Percentiles rank a stretch among this genome's conserved stretches.
Conservation (phyloP, 2,888 invertebrate species). For the Agrochola circellaris region DNA sequence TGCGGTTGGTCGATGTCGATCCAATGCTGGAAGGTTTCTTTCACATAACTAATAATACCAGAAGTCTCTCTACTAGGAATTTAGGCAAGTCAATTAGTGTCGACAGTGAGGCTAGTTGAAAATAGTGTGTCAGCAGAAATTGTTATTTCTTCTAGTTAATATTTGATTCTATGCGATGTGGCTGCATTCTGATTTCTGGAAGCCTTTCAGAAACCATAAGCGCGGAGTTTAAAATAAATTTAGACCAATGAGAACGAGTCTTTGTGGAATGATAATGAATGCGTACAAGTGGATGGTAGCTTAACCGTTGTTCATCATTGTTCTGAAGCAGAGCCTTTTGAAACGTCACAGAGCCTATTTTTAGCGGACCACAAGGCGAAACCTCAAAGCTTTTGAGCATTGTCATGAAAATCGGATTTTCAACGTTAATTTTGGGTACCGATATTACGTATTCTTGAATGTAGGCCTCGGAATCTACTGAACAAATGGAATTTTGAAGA, state of each 20-base stretch:
- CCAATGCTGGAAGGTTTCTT: not conserved
- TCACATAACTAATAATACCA: not conserved
- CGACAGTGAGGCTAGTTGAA: not conserved
- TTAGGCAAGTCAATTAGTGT: slow-evolving; percentile 1
- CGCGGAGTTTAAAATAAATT: not conserved
- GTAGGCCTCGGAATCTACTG: slow-evolving; percentile 17
- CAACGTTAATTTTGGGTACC: slow-evolving; percentile 22
- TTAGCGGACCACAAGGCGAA: slow-evolving; percentile 22
- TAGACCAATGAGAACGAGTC: not conserved
- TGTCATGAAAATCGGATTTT: slow-evolving; percentile 34
- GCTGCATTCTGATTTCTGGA: not conserved
- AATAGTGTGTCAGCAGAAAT: not conserved
- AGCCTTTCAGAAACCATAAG: not conserved
- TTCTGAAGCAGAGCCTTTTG: slow-evolving; percentile 17
- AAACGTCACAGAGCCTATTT: slow-evolving; percentile 35
- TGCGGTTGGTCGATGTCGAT: not conserved
- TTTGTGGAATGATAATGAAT: slow-evolving; percentile 26
- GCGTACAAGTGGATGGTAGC: slow-evolving; percentile 14
- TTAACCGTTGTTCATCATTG: slow-evolving; percentile 18
- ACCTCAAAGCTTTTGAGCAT: slow-evolving; percentile 33
- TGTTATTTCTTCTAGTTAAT: not conserved
- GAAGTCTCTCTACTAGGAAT: slow-evolving; percentile 1
- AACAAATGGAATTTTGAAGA: slow-evolving; percentile 47
- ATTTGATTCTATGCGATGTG: not conserved
- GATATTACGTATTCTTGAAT: slow-evolving; percentile 38